Conservation (phyloP, 2,888 invertebrate species). For the Urechis unicinctus region DNA sequence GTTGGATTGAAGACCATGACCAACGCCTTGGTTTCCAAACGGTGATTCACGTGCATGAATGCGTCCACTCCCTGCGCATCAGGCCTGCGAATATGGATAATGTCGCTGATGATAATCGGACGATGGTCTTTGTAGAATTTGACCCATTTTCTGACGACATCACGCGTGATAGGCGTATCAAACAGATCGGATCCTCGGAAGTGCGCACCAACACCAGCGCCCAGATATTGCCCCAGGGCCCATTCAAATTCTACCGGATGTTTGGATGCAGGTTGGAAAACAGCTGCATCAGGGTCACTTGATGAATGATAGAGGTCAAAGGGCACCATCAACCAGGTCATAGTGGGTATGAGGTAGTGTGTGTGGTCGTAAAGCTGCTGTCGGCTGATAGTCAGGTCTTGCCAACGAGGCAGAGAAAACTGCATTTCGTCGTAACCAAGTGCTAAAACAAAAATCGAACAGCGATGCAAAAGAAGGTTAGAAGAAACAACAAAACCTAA, state of each 20-base stretch:
- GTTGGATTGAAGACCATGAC: slow-evolving; percentile 25
- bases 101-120: slow-evolving; percentile 20
- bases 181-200: slow-evolving; percentile 21
- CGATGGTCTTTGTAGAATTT: slow-evolving; percentile 22
- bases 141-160: slow-evolving; percentile 20
- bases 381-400: slow-evolving; percentile 21
- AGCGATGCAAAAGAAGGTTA: too few relatives aligned
- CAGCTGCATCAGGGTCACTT: slow-evolving; percentile 18
- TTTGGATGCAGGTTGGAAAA: slow-evolving; percentile 20
- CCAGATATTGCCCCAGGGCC: slow-evolving; percentile 23
- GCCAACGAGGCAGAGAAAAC: slow-evolving; percentile 23
- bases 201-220: slow-evolving; percentile 23
- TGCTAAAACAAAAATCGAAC: slow-evolving; percentile 9
- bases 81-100: slow-evolving; percentile 20
- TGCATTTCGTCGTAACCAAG: slow-evolving; percentile 24
- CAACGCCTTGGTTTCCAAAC: slow-evolving; percentile 16
- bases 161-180: slow-evolving; percentile 17
- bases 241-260: slow-evolving; percentile 21
- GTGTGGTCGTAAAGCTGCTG: slow-evolving; percentile 23
- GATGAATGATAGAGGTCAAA: slow-evolving; percentile 20
- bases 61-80: slow-evolving; percentile 23
- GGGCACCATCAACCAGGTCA: slow-evolving; percentile 24
- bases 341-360: slow-evolving; percentile 15
- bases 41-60: slow-evolving; percentile 20
- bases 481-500: too few relatives aligned